Evolutionary conservation across 2,797 vertebrate species (phyloP).

Genomic region (Clamator glandarius): DNA sequence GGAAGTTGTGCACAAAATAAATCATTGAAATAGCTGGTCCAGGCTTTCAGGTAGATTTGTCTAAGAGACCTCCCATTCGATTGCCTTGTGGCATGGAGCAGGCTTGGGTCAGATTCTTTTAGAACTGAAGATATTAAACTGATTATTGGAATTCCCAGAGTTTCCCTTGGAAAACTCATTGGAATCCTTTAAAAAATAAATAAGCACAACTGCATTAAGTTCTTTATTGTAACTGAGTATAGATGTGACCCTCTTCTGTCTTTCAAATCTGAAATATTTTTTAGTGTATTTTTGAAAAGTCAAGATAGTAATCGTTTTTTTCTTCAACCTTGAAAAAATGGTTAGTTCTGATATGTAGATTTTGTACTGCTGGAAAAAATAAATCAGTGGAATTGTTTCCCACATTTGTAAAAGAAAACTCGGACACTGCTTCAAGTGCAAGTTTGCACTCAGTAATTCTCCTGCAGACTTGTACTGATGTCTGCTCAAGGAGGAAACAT

Average conservation of each 20-base stretch:
- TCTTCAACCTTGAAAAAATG: background rate
- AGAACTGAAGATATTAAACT: background rate
- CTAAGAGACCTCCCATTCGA: background rate
- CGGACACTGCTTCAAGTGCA: background rate
- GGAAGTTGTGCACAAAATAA: background rate
- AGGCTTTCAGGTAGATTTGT: background rate
- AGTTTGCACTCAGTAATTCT: background rate
- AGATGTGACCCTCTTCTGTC: background rate
- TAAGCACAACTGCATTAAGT: background rate
- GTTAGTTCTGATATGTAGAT: background rate
- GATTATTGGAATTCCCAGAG: background rate
- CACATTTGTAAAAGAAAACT: background rate
- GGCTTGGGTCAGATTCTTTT: background rate
- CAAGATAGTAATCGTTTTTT: background rate
- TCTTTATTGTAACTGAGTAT: background rate
- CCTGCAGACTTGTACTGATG: background rate
- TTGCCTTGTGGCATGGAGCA: background rate
- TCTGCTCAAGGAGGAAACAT: background rate
- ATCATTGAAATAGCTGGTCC: background rate
- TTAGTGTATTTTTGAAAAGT: background rate
- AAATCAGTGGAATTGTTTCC: background rate
- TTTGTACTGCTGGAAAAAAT: background rate
- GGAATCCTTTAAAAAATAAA: background rate
- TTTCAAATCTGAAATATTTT: background rate
- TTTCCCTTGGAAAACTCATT: background rate